These are phyloP conservation scores for Elgonia sp. DNA, from an alignment of 2,888 invertebrate species.

Conservation along the genomic window DNA sequence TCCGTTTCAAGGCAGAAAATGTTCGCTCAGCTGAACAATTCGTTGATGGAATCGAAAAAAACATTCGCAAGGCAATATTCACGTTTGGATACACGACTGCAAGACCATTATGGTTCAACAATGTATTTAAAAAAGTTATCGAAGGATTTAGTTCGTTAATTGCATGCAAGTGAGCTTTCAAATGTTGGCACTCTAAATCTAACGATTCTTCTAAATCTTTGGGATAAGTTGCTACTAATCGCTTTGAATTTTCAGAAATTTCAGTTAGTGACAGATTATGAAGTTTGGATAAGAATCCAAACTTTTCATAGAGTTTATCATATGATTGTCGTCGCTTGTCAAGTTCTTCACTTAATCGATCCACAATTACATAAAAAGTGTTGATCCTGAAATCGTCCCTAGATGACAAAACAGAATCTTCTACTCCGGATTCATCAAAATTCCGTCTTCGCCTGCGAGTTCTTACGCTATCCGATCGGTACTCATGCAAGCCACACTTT, in stretches of 20 bases:
- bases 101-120: conserved; percentile 47
- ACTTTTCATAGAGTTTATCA: conserved; percentile 31
- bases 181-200: conserved; percentile 47
- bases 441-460: neutral
- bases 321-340: conserved; percentile 33
- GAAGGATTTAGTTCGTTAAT: conserved; percentile 83
- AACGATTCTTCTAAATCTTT: conserved; percentile 45
- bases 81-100: conserved; percentile 65
- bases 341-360: conserved; percentile 38
- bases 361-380: conserved; percentile 47
- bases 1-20: conserved; percentile 67
- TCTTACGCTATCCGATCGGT: neutral
- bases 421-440: conserved; percentile 28
- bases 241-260: conserved; percentile 48
- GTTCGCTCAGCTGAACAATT: conserved; percentile 71
- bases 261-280: conserved; percentile 7
- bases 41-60: conserved; percentile 54
- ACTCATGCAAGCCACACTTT: neutral
- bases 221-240: conserved; percentile 24
- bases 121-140: conserved; percentile 79
- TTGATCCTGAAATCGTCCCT: conserved; percentile 18
- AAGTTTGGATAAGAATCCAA: conserved; percentile 43
- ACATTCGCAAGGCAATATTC: conserved; percentile 63
- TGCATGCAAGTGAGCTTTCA: conserved; percentile 44
- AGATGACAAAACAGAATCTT: conserved; percentile 14